phyloP scores from a whole-genome alignment of 2,113 vertebrate genomes.

The Phoenicopterus ruber region DNA sequence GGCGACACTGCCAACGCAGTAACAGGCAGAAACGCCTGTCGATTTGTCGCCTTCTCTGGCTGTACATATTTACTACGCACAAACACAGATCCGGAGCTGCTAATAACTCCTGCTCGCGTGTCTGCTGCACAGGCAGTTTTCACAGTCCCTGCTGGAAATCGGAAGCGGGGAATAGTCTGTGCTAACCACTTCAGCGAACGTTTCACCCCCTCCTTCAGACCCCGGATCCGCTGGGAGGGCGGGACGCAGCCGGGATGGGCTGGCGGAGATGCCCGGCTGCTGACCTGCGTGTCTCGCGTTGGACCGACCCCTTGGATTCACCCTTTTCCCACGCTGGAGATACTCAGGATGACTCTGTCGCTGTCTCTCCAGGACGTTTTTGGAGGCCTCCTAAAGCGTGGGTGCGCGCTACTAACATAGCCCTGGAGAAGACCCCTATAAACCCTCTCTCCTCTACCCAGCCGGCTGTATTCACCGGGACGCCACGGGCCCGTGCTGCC shows the following conservation, averaged over 20 bases:
- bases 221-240: neutral
- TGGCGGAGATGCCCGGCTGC: neutral
- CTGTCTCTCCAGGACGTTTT: neutral
- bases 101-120: fast-evolving
- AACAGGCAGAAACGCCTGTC: neutral
- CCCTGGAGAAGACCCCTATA: neutral
- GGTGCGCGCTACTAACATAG: fast-evolving
- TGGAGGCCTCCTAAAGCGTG: fast-evolving
- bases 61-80: neutral
- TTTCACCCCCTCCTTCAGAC: neutral
- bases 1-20: neutral
- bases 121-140: neutral
- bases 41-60: no score
- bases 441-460: neutral
- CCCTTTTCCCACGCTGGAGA: neutral
- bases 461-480: neutral
- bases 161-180: neutral
- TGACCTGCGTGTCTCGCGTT: fast-evolving
- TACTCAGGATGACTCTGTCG: no score
- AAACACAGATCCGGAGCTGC: fast-evolving
- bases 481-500: neutral
- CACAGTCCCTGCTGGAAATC: neutral
- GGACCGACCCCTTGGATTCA: fast-evolving
- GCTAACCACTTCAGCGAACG: neutral
- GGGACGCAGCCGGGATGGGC: neutral